phyloP scores from a whole-genome alignment of 2,113 vertebrate genomes.

The Perca fluviatilis region DNA sequence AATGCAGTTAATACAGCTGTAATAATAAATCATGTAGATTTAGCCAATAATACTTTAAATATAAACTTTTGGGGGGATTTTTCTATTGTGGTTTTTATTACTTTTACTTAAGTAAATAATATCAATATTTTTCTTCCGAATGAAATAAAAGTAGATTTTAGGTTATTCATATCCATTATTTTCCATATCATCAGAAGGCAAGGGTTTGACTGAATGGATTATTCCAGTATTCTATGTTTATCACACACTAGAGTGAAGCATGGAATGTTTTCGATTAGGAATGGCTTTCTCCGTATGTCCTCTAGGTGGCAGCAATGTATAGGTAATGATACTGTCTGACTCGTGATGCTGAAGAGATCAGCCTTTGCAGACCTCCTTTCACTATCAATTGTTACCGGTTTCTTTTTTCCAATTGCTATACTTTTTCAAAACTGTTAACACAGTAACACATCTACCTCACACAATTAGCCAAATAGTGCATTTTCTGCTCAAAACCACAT shows the following conservation, averaged over 20 bases:
- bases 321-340: not conserved
- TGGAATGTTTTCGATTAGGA: not conserved
- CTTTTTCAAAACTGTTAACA: too few relatives aligned
- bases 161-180: not conserved
- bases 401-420: too few relatives aligned
- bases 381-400: not conserved
- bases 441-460: too few relatives aligned
- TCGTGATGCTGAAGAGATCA: not conserved
- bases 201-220: not conserved
- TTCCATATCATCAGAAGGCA: not conserved
- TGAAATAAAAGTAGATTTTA: too few relatives aligned
- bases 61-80: not conserved
- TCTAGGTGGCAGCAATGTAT: conserved; percentile 62
- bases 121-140: not conserved
- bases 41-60: not conserved
- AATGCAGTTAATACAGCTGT: not conserved
- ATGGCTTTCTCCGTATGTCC: conserved; percentile 27
- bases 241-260: not conserved
- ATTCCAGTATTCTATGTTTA: not conserved
- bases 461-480: too few relatives aligned
- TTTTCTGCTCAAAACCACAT: too few relatives aligned
- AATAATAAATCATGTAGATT: not conserved
- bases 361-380: not conserved
- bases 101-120: not conserved
- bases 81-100: not conserved